phyloP scores from a whole-genome alignment of 2,888 invertebrate species.

The Lithophane leautieri region DNA sequence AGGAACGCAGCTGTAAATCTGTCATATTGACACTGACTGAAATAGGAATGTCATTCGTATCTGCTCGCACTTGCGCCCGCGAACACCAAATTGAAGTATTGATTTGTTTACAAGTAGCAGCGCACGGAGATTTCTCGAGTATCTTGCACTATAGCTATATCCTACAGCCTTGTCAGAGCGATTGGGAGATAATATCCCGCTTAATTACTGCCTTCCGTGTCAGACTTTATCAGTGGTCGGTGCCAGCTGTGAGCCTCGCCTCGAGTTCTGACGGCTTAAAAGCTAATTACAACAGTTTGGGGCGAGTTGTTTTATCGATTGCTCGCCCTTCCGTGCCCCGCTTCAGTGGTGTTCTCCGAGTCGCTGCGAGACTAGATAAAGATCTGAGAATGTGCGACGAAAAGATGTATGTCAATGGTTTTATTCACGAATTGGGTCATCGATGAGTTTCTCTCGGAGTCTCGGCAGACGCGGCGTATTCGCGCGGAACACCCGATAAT shows the following conservation, averaged over 20 bases:
- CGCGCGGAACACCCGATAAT: slow-evolving; percentile 63
- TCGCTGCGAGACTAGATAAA: slow-evolving; percentile 76
- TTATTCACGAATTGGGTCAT: slow-evolving; percentile 78
- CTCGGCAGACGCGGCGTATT: slow-evolving; percentile 55
- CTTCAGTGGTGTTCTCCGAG: slow-evolving; percentile 72
- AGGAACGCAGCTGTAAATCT: slow-evolving; percentile 33
- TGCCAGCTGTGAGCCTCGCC: slow-evolving; percentile 80
- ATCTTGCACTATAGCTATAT: slow-evolving; percentile 79
- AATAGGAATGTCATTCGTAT: slow-evolving; percentile 36
- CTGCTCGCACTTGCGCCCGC: slow-evolving; percentile 72
- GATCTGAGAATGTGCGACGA: slow-evolving; percentile 82
- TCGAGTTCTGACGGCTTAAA: slow-evolving; percentile 81
- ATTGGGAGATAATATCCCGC: slow-evolving; percentile 85
- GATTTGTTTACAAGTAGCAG: slow-evolving; percentile 88
- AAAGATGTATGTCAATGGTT: slow-evolving; percentile 77
- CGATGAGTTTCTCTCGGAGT: slow-evolving; percentile 76
- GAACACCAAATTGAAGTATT: slow-evolving; percentile 84
- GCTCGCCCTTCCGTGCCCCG: slow-evolving; percentile 78
- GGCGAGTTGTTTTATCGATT: slow-evolving; percentile 88
- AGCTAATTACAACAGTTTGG: slow-evolving; percentile 82
- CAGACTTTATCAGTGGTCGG: slow-evolving; percentile 84
- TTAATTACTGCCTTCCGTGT: slow-evolving; percentile 88
- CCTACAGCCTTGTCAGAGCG: slow-evolving; percentile 85
- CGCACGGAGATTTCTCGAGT: slow-evolving; percentile 75
- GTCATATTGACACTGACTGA: slow-evolving; percentile 60